These are phyloP conservation scores for Calidris pygmaea DNA, from an alignment of 2,113 vertebrate species.

Conservation along the genomic window DNA sequence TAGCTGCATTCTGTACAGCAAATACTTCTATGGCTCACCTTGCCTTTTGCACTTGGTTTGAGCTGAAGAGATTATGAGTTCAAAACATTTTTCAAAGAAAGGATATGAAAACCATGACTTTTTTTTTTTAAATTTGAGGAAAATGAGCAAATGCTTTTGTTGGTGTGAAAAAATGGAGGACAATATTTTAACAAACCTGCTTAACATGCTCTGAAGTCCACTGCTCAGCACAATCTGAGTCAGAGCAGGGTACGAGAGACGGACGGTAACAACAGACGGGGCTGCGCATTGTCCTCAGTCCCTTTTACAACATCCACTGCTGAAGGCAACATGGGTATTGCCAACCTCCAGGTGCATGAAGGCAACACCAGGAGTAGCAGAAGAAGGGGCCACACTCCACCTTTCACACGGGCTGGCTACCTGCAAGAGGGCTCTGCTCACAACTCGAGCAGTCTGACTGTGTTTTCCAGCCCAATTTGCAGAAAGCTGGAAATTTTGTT, in stretches of 20 bases:
- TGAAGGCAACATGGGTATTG: fast-evolving
- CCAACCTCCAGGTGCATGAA: not conserved
- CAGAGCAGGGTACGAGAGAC: not conserved
- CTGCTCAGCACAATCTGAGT: not conserved
- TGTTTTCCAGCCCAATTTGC: not conserved
- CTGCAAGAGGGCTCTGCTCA: not conserved
- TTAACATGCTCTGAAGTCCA: not conserved
- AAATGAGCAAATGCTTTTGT: not conserved
- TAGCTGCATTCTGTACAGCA: not conserved
- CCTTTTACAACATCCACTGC: not conserved
- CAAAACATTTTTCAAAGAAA: not conserved
- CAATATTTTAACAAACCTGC: not conserved
- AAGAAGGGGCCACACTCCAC: not conserved
- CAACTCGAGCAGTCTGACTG: not conserved
- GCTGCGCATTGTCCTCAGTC: not conserved
- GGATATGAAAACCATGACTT: not conserved
- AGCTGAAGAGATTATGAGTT: not conserved
- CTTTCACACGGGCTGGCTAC: not conserved
- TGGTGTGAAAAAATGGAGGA: fast-evolving
- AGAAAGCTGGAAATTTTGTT: not conserved
- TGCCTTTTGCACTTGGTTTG: not conserved
- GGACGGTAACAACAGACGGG: not conserved
- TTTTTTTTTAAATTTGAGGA: not conserved
- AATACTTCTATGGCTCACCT: not conserved
- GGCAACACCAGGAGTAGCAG: not conserved